Evolutionary conservation across 2,797 vertebrate genomes (phyloP).

Genomic region (Spizella passerina): DNA sequence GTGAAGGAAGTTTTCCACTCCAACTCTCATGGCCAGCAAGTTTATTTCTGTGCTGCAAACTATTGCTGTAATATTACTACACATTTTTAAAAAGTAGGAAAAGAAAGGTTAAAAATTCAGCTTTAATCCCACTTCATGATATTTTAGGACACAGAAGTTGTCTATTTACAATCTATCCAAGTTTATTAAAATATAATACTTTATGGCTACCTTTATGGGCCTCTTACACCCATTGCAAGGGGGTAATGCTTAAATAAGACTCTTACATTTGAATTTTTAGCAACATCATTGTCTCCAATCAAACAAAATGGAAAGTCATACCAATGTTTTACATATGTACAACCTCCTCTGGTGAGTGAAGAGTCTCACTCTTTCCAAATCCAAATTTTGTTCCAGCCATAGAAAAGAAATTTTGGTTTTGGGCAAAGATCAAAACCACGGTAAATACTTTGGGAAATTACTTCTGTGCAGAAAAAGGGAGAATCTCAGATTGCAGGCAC

Average conservation of each 20-base stretch:
- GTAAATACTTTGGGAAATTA: constrained; percentile 35
- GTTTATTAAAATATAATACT: not conserved
- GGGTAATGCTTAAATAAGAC: not conserved
- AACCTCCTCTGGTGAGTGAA: not conserved
- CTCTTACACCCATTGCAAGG: fast-evolving
- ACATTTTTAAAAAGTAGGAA: not conserved
- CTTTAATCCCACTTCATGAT: not conserved
- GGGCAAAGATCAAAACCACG: constrained; percentile 1
- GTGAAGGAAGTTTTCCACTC: not conserved
- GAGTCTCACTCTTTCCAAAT: not conserved
- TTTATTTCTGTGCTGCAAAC: not conserved
- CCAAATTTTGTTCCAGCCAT: not conserved
- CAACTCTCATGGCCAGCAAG: not conserved
- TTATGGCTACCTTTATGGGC: not conserved
- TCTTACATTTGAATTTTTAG: not conserved
- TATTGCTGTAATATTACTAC: not conserved
- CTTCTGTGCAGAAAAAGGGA: not conserved
- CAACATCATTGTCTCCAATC: not conserved
- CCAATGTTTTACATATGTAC: not conserved
- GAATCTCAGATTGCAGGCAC: constrained; percentile 29
- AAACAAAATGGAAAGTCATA: not conserved
- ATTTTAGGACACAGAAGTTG: not conserved
- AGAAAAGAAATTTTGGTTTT: constrained; percentile 14
- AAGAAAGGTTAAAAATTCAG: not conserved
- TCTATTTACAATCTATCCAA: not conserved